Evolutionary conservation across 2,888 invertebrate genomes (phyloP), one percentile per base, ranked within the genome.

Genomic region (Lottia gigantea): DNA sequence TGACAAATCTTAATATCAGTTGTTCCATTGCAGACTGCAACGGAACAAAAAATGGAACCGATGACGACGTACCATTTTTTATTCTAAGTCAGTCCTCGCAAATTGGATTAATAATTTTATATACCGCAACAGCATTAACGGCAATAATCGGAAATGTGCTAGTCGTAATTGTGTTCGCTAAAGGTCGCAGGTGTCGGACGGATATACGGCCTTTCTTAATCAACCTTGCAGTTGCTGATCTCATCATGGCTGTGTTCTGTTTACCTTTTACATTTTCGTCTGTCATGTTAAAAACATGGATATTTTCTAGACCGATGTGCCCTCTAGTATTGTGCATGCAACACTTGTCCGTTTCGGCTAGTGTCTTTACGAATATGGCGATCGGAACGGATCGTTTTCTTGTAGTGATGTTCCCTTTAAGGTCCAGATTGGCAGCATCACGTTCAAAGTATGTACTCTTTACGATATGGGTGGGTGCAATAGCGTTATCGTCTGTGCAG

Each of bases 201-300:
- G 86, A 87, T 69, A 79, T 88, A 11, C 76, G 88, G 66, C 78
- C 82, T 6, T 96, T 96, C 88, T 95, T 97, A 84, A 94, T 94
- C 85, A 91, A 91, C 81, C 90, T 97, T 77, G 95, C 96, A 0
- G 91, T 95, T 55, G 95, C 96, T 61, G 97, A 97, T 87, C 93
- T 97, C 73, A 89, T 96, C 70, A 95, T 97, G 93, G 94, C 95
- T 0, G 85, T 95, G 31, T 93, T 97, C 83, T 96, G 97, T 89
- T 94, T 97, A 76, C 96, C 96, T 2, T 96, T 96, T 85, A 94
- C 95, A 1, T 95, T 89, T 79, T 89, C 89, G 6, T 86, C 85
- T 80, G 88, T 88, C 46, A 86, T 90, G 82, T 78, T 89, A 45
- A 78, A 81, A 12, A 83, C 86, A 46, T 91, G 91, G 91, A 84